These are phyloP conservation scores for Picathartes gymnocephalus DNA, from an alignment of 2,113 vertebrate genomes.

Conservation along the genomic window DNA sequence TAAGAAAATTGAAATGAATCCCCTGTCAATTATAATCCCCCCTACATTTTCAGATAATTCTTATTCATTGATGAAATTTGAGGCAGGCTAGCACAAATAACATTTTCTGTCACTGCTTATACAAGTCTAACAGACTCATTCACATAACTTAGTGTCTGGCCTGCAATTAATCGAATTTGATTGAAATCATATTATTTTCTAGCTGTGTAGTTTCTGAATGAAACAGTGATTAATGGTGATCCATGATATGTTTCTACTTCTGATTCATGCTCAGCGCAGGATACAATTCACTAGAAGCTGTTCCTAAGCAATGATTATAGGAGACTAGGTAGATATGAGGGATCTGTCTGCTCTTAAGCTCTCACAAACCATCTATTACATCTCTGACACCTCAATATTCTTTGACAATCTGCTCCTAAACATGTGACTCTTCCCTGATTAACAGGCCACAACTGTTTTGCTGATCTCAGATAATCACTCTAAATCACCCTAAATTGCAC, in stretches of 20 bases:
- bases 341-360: neutral
- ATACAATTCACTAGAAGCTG: neutral
- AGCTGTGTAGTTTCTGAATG: neutral
- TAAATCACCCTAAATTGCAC: neutral
- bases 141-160: neutral
- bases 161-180: neutral
- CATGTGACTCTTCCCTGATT: neutral
- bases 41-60: neutral
- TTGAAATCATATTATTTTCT: neutral
- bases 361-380: neutral
- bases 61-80: neutral
- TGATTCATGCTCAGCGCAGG: neutral
- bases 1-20: neutral
- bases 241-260: neutral
- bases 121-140: neutral
- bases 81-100: neutral
- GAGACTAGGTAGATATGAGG: neutral
- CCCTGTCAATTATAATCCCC: neutral
- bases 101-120: neutral
- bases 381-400: neutral
- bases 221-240: neutral
- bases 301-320: neutral
- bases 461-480: neutral
- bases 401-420: neutral
- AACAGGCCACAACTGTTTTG: neutral